Base-by-base conservation (phyloP, 1,140 invertebrate species). In the Pentalonia nigronervosa region DNA sequence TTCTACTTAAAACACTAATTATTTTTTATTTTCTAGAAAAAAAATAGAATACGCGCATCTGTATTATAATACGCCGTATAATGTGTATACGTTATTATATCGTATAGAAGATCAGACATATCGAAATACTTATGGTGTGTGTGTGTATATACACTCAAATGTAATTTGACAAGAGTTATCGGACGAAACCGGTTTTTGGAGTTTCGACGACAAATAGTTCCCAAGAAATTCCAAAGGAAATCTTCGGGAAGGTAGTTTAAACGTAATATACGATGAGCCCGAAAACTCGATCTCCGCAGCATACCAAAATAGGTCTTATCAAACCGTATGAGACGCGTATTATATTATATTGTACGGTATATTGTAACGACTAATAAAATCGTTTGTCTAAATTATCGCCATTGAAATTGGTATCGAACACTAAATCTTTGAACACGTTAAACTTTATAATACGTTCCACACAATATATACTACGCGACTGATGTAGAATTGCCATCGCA, bases 131-230 rank as follows among this genome's bases (percentile, higher is more conserved):
- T 17, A 2, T 34, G 30, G 34, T 25, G 34, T 25, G 50, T 90
- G 30, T 56, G 34, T 89, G 34, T 53, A 9, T 41, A 30, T 25
- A 17, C 41, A 60, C 36, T 60, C 41, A 90, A 60, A 45, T 48
- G 60, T 76, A 91, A 91, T 91, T 81, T 50, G 90, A 91, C 60
- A 34, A 81, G 90, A 48, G 90, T 91, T 91, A 56, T 91, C 90
- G 45, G n/a, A 76, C 25, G 45, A n/a, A 91, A 91, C 90, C 67
- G 90, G 90, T 91, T 91, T 91, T 91, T 81, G 20, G 56, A 48
- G 90, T 81, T 76, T 91, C 21, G 48, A 91, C 90, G 90, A 76
- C 67, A 91, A 90, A 90, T 90, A 60, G 53, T 60, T 56, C n/a
- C 56, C 30, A 45, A 90, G 88, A 45, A 90, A 90, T 90, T 90